A percentile compares a stretch with the other conserved stretches of the same genome.
phyloP scores from a whole-genome alignment of 2,797 vertebrate genomes.

The Antennarius maculatus region DNA sequence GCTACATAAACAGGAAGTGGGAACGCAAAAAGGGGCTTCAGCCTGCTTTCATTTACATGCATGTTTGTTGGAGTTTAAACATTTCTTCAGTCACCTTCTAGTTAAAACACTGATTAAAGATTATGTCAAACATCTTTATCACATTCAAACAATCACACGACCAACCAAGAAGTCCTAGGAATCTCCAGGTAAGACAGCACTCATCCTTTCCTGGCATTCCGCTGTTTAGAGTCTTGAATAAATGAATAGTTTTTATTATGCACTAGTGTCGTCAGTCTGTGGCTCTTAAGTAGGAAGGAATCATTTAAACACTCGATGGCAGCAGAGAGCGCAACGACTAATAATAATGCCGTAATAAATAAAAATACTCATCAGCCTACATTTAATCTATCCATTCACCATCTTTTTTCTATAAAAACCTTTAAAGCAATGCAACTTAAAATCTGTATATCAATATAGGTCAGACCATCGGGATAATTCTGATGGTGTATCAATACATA shows the following conservation, averaged over 20 bases:
- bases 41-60: too few relatives aligned
- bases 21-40: not conserved
- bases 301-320: conserved; percentile 15
- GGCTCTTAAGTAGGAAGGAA: not conserved
- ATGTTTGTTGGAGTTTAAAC: not conserved
- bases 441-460: too few relatives aligned
- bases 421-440: too few relatives aligned
- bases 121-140: not conserved
- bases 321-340: conserved; percentile 3
- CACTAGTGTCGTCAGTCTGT: too few relatives aligned
- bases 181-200: not conserved
- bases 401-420: too few relatives aligned
- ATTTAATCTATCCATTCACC: too few relatives aligned
- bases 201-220: too few relatives aligned
- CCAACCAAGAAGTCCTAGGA: not conserved
- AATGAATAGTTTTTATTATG: not conserved
- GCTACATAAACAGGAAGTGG: not conserved
- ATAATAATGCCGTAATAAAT: not conserved
- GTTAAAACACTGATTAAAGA: not conserved
- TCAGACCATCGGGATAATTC: too few relatives aligned
- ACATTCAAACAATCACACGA: conserved; percentile 1
- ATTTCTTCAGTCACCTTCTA: not conserved
- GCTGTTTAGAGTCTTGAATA: too few relatives aligned
- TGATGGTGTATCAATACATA: too few relatives aligned
- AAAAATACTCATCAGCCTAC: too few relatives aligned